Conservation (phyloP, 2,888 invertebrate species). For the Acrocyrtus sp. region DNA sequence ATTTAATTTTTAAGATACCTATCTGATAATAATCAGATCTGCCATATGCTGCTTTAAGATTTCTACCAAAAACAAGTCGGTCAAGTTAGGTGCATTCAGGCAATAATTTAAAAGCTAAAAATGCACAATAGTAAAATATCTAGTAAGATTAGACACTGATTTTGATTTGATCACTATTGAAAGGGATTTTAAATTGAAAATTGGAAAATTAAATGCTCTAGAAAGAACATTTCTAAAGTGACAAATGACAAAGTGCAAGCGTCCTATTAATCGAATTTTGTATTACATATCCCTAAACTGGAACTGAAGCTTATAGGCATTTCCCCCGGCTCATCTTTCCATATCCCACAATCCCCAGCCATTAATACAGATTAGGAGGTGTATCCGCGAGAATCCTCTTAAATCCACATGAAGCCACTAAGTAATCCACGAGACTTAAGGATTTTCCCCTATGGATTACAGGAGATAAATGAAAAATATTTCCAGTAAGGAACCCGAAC, state of each 20-base stretch:
- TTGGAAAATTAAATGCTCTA: too few relatives aligned
- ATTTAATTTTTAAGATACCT: conserved; percentile 8
- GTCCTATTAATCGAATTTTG: too few relatives aligned
- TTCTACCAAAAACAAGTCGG: too few relatives aligned
- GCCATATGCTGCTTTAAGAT: conserved; percentile 10
- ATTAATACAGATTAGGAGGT: conserved; percentile 9
- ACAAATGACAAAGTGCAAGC: too few relatives aligned
- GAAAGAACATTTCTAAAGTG: too few relatives aligned
- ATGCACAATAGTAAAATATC: too few relatives aligned
- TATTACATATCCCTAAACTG: neutral
- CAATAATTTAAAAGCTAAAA: too few relatives aligned
- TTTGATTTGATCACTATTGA: too few relatives aligned
- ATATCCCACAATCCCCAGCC: conserved; percentile 1
- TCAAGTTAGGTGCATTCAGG: too few relatives aligned
- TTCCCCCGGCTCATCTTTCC: neutral
- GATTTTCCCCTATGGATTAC: conserved; percentile 8
- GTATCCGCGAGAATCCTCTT: conserved; percentile 3
- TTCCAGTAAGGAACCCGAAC: neutral
- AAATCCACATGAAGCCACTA: conserved; percentile 12
- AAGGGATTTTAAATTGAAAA: too few relatives aligned
- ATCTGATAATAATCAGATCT: neutral
- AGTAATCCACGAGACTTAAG: conserved; percentile 6
- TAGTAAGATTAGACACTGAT: too few relatives aligned
- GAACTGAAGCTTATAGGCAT: neutral
- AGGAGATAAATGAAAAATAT: neutral